Conservation (phyloP, 2,113 vertebrate genomes). For the Gulo gulo region DNA sequence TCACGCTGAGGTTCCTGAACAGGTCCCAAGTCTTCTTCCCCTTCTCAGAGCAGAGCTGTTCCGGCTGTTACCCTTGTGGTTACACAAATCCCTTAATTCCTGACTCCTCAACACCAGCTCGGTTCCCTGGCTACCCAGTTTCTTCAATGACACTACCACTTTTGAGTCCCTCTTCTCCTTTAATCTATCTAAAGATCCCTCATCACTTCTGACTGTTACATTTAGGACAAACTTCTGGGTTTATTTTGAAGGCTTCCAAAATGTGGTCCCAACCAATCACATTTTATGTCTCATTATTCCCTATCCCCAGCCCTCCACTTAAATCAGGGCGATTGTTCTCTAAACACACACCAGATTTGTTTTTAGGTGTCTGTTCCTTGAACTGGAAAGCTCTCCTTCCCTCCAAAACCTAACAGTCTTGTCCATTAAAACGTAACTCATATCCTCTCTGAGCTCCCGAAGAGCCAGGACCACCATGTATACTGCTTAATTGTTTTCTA, state of each 20-base stretch:
- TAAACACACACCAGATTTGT: background rate
- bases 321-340: background rate
- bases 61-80: background rate
- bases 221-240: background rate
- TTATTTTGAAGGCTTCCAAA: background rate
- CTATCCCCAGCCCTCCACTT: background rate
- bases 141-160: background rate
- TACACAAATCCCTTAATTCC: background rate
- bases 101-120: background rate
- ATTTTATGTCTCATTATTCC: background rate
- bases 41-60: background rate
- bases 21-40: background rate
- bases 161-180: background rate
- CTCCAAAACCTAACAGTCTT: background rate
- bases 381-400: background rate
- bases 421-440: background rate
- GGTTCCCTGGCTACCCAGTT: background rate
- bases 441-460: background rate
- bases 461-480: background rate
- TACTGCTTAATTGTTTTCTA: background rate
- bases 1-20: background rate
- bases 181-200: background rate
- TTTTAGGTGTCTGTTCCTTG: background rate
- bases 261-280: background rate
- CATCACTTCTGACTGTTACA: background rate